These are phyloP conservation scores for Lysiphlebus fabarum DNA, from an alignment of 1,140 invertebrate species.

Conservation along the genomic window DNA sequence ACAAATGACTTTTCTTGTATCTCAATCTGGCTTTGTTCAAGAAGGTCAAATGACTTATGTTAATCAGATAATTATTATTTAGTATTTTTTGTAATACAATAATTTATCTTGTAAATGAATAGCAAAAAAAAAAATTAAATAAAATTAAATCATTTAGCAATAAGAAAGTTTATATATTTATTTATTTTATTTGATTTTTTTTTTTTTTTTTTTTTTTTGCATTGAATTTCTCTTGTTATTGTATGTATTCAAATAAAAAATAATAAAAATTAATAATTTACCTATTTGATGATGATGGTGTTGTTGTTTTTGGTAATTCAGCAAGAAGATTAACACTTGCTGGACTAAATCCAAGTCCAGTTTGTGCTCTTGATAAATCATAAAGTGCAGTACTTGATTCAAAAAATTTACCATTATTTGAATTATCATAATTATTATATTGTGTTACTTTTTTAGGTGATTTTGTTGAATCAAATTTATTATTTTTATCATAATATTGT, in stretches of 20 bases:
- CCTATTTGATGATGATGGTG: constrained; percentile 46
- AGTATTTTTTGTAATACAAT: no score
- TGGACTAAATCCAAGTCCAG: constrained; percentile 50
- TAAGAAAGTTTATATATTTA: no score
- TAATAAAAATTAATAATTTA: background rate
- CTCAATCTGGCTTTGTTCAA: no score
- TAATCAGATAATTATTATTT: no score
- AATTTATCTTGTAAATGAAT: no score
- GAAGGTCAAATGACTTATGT: no score
- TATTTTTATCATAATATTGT: constrained; percentile 38
- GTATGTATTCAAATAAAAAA: constrained; percentile 10
- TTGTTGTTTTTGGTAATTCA: constrained; percentile 46
- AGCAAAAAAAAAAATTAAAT: no score
- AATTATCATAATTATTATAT: constrained; percentile 41
- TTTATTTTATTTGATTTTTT: no score
- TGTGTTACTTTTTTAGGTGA: constrained; percentile 44
- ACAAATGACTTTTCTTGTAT: background rate
- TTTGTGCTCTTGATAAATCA: constrained; percentile 41
- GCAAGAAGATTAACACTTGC: constrained; percentile 52
- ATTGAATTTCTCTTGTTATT: no score
- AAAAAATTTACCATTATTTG: constrained; percentile 40
- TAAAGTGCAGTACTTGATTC: constrained; percentile 44
- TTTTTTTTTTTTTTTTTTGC: no score
- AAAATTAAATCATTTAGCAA: background rate
- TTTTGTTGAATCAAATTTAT: constrained; percentile 43